These are phyloP conservation scores for Mythimna lalbum DNA, from an alignment of 2,888 invertebrate genomes.

Conservation along the genomic window DNA sequence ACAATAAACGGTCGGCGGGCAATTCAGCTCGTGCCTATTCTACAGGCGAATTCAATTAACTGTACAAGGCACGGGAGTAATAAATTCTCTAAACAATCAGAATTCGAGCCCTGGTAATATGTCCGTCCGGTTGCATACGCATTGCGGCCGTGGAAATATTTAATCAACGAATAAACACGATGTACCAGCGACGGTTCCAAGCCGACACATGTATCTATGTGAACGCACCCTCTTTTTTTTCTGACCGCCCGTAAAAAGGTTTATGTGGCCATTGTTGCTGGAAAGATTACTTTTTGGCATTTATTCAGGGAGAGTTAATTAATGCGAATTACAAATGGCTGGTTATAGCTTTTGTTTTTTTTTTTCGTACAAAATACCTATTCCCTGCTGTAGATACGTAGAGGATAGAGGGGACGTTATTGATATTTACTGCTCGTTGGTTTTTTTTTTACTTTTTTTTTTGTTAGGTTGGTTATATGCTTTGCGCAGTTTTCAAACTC, in stretches of 20 bases:
- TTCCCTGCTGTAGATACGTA: conserved; percentile 46
- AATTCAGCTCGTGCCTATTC: conserved; percentile 87
- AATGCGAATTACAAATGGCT: conserved; percentile 79
- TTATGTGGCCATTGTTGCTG: conserved; percentile 80
- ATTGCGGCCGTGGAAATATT: conserved; percentile 88
- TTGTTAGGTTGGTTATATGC: not conserved
- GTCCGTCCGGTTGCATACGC: conserved; percentile 89
- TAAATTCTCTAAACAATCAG: conserved; percentile 91
- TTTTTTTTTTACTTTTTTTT: conserved; percentile 9
- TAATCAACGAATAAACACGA: conserved; percentile 89
- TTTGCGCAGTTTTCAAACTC: conserved; percentile 22
- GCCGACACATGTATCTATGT: conserved; percentile 80
- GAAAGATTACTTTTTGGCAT: conserved; percentile 82
- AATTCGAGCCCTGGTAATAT: conserved; percentile 90
- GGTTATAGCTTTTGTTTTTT: conserved; percentile 66
- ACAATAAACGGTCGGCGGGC: conserved; percentile 83
- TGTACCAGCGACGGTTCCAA: conserved; percentile 78
- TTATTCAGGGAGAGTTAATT: conserved; percentile 79
- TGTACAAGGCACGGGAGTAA: conserved; percentile 90
- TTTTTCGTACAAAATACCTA: conserved; percentile 57
- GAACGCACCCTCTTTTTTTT: conserved; percentile 68
- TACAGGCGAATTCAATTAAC: conserved; percentile 90
- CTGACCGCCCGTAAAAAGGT: conserved; percentile 78
- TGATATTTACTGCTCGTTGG: conserved; percentile 58
- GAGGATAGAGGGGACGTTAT: conserved; percentile 54